phyloP scores from a whole-genome alignment of 2,797 vertebrate genomes.

The Denticeps clupeoides region DNA sequence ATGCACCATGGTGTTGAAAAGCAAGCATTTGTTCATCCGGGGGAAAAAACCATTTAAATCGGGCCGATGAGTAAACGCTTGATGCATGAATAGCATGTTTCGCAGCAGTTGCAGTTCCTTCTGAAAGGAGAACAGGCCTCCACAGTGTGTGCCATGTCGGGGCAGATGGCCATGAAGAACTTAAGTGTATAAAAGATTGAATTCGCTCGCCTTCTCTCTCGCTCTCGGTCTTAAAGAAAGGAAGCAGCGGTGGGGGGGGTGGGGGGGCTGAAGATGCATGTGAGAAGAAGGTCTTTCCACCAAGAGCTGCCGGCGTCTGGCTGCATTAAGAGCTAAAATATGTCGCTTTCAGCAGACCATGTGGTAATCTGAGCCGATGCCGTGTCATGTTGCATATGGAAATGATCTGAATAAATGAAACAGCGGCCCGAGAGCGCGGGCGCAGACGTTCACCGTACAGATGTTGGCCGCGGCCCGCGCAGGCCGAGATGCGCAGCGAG shows the following conservation, averaged over 20 bases:
- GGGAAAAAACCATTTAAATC: too few species aligned
- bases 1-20: too few species aligned
- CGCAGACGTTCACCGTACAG: too few species aligned
- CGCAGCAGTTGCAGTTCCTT: background rate
- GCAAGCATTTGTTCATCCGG: too few species aligned
- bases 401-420: constrained; percentile 24
- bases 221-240: too few species aligned
- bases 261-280: constrained; percentile 8
- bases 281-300: constrained; percentile 3
- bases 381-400: constrained; percentile 21
- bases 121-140: background rate
- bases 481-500: background rate
- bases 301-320: constrained; percentile 7
- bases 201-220: background rate
- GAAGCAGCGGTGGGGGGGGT: too few species aligned
- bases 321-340: constrained; percentile 25
- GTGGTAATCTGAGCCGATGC: constrained; percentile 32
- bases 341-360: constrained; percentile 21
- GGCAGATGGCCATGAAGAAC: constrained; percentile 24
- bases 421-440: background rate
- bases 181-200: constrained; percentile 12
- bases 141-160: constrained; percentile 7
- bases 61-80: too few species aligned
- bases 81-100: too few species aligned
- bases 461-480: too few species aligned